A percentile compares a stretch with the other conserved stretches of the same genome.
phyloP scores from a whole-genome alignment of 2,888 invertebrate genomes.

The Eupithecia dodoneata region DNA sequence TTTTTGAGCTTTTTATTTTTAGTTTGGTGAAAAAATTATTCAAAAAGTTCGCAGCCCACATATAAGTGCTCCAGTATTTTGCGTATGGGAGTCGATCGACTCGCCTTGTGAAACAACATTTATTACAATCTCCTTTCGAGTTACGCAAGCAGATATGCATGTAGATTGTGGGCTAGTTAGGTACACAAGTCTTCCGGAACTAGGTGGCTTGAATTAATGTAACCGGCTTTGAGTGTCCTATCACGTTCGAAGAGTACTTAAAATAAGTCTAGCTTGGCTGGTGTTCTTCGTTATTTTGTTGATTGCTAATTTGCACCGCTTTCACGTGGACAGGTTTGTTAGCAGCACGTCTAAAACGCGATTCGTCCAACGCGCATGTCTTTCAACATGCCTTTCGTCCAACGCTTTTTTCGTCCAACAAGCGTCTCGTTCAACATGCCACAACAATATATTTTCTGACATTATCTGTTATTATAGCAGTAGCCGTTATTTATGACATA shows the following conservation, averaged over 20 bases:
- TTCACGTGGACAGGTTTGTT: background rate
- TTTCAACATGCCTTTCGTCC: no score
- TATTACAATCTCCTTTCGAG: slow-evolving; percentile 22
- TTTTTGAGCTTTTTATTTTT: no score
- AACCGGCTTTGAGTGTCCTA: background rate
- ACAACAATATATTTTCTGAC: no score
- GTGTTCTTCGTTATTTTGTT: background rate
- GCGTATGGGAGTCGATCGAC: background rate
- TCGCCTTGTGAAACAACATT: slow-evolving; percentile 9
- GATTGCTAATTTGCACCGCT: background rate
- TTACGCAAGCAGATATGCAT: slow-evolving; percentile 24
- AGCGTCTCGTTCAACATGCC: no score
- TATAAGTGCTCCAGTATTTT: background rate
- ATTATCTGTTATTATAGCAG: no score
- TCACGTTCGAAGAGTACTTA: slow-evolving; percentile 6
- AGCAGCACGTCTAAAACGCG: no score
- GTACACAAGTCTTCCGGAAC: slow-evolving; percentile 28
- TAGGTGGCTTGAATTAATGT: slow-evolving; percentile 12
- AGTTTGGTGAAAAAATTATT: background rate
- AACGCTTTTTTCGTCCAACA: no score
- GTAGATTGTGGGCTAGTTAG: background rate
- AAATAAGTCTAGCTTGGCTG: background rate
- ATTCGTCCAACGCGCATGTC: no score
- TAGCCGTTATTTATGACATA: no score
- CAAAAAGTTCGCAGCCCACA: background rate